A percentile compares a stretch with the other conserved stretches of the same genome.
These are phyloP conservation scores for Trachymyrmex cornetzi DNA, from an alignment of 1,140 invertebrate species.

Conservation along the genomic window DNA sequence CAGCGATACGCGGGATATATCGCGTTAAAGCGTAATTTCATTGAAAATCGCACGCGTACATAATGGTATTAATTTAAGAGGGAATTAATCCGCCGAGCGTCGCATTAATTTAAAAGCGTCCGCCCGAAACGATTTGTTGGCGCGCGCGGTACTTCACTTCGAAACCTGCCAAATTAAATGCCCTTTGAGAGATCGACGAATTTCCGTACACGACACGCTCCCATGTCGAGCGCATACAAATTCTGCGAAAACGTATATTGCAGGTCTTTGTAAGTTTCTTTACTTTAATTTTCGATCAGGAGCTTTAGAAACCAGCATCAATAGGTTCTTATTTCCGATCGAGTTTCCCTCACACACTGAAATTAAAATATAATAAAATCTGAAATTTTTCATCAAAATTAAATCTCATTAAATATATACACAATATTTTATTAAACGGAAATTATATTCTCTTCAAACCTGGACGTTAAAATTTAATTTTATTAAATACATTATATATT, in stretches of 20 bases:
- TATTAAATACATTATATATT: not conserved
- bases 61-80: constrained; percentile 79
- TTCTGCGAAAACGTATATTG: constrained; percentile 22
- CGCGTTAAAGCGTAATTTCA: constrained; percentile 75
- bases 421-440: not conserved
- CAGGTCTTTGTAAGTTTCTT: constrained; percentile 6
- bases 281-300: not conserved
- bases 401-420: constrained; percentile 1
- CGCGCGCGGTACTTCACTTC: constrained; percentile 63
- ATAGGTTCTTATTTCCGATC: not conserved
- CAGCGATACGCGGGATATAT: constrained; percentile 74
- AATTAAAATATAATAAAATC: constrained; percentile 33
- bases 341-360: too few species aligned
- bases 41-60: constrained; percentile 75
- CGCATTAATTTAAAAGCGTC: constrained; percentile 78
- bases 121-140: constrained; percentile 74
- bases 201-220: constrained; percentile 62
- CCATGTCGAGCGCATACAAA: constrained; percentile 29
- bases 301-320: not conserved
- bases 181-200: constrained; percentile 65
- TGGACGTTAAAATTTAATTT: not conserved
- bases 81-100: constrained; percentile 76
- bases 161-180: constrained; percentile 71
- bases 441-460: not conserved
- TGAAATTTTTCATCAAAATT: not conserved